phyloP scores from a whole-genome alignment of 2,113 vertebrate genomes.

The Tetraodon nigroviridis region DNA sequence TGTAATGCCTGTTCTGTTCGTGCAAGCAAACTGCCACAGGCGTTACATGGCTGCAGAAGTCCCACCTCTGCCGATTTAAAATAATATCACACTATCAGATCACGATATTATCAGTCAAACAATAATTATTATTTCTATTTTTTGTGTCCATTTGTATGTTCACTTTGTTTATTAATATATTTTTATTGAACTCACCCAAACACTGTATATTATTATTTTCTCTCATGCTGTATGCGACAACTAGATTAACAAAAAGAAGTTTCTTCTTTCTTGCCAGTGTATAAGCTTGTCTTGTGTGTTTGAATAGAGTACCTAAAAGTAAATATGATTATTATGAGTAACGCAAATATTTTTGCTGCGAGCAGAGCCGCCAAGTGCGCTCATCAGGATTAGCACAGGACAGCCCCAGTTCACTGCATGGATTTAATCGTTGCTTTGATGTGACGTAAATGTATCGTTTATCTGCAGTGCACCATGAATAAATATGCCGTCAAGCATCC shows the following conservation, averaged over 20 bases:
- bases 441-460: constrained; percentile 25
- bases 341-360: constrained; percentile 42
- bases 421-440: constrained; percentile 57
- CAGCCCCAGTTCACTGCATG: constrained; percentile 24
- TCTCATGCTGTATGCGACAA: not conserved
- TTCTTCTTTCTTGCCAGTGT: not conserved
- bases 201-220: too few species aligned
- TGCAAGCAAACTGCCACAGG: too few species aligned
- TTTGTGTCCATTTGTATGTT: too few species aligned
- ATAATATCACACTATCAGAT: too few species aligned
- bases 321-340: constrained; percentile 34
- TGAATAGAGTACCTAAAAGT: constrained; percentile 35
- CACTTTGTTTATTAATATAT: too few species aligned
- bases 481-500: not conserved
- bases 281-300: constrained; percentile 10
- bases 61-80: too few species aligned
- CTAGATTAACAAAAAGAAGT: constrained; percentile 2
- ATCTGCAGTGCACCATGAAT: constrained; percentile 14
- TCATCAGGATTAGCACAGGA: constrained; percentile 52
- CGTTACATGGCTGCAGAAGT: too few species aligned
- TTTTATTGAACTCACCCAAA: too few species aligned
- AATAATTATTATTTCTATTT: too few species aligned
- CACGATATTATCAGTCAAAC: too few species aligned
- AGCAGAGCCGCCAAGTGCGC: constrained; percentile 32
- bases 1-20: too few species aligned